Conservation (phyloP, 2,888 invertebrate species). For the Aethes cnicana region DNA sequence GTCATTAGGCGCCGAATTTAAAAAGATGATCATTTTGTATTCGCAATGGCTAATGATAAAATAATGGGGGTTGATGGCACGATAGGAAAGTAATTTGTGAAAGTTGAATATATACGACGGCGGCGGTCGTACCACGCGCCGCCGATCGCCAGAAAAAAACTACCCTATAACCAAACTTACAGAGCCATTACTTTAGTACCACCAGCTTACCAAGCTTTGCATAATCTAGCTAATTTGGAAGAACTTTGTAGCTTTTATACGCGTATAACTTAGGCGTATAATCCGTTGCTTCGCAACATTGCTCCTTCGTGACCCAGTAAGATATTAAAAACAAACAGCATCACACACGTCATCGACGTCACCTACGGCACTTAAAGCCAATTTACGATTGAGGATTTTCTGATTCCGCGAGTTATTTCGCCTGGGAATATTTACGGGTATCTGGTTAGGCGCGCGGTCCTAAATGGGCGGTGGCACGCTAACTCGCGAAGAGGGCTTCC, state of each 20-base stretch:
- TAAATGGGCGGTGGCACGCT: slow-evolving; percentile 74
- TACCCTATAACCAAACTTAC: slow-evolving; percentile 69
- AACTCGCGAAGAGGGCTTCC: slow-evolving; percentile 77
- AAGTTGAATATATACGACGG: slow-evolving; percentile 67
- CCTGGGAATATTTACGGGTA: slow-evolving; percentile 76
- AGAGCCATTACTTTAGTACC: slow-evolving; percentile 52
- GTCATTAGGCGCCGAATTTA: slow-evolving; percentile 57
- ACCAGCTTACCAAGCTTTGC: slow-evolving; percentile 49
- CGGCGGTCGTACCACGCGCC: slow-evolving; percentile 70
- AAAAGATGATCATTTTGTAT: slow-evolving; percentile 59
- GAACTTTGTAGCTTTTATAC: slow-evolving; percentile 22
- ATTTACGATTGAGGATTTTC: slow-evolving; percentile 57
- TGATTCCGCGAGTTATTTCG: slow-evolving; percentile 56
- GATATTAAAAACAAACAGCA: slow-evolving; percentile 51
- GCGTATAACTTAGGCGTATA: too few species aligned
- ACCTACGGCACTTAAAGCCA: slow-evolving; percentile 58
- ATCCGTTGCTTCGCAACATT: neutral
- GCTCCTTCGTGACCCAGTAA: slow-evolving; percentile 47
- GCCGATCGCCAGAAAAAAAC: slow-evolving; percentile 65
- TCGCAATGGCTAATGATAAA: slow-evolving; percentile 76
- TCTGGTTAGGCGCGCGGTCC: slow-evolving; percentile 76
- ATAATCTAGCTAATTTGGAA: slow-evolving; percentile 50
- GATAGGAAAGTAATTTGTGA: slow-evolving; percentile 81
- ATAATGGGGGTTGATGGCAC: slow-evolving; percentile 78
- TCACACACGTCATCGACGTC: slow-evolving; percentile 50